phyloP scores from a whole-genome alignment of 2,888 invertebrate species.

The Operophtera brumata region DNA sequence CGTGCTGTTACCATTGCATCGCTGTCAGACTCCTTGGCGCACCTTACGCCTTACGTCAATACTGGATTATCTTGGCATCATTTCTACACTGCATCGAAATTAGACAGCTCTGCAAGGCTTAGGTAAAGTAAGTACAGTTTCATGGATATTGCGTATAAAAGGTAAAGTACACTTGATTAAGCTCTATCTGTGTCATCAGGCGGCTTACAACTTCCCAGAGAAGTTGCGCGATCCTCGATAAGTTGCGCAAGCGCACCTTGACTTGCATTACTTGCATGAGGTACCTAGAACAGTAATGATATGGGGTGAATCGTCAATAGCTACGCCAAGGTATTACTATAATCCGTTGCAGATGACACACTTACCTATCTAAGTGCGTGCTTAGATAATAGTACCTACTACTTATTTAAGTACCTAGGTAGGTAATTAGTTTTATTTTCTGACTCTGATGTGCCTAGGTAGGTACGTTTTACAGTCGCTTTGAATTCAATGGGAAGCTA shows the following conservation, averaged over 20 bases:
- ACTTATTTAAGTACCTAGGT: neutral
- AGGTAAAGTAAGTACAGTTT: constrained; percentile 4
- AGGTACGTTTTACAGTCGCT: neutral
- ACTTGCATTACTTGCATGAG: constrained; percentile 55
- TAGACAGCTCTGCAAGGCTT: constrained; percentile 14
- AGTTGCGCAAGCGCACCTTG: constrained; percentile 67
- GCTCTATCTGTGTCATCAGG: constrained; percentile 31
- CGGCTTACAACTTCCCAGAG: constrained; percentile 31
- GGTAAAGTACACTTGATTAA: constrained; percentile 28
- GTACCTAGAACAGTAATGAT: constrained; percentile 25
- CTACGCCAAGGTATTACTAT: constrained; percentile 35
- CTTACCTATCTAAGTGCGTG: neutral
- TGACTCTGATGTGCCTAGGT: neutral
- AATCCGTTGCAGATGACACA: constrained; percentile 39
- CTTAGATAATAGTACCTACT: neutral
- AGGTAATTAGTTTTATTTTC: neutral
- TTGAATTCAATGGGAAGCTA: neutral
- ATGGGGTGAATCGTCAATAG: constrained; percentile 44
- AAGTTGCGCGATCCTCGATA: constrained; percentile 46
- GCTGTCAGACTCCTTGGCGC: constrained; percentile 44
- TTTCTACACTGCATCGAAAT: constrained; percentile 25
- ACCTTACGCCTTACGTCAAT: constrained; percentile 37
- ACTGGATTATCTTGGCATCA: constrained; percentile 29
- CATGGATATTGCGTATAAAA: constrained; percentile 25
- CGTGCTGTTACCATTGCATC: constrained; percentile 33